A percentile compares a stretch with the other conserved stretches of the same genome.
Conservation (phyloP, 2,113 vertebrate genomes). For the Rhinichthys klamathensis region DNA sequence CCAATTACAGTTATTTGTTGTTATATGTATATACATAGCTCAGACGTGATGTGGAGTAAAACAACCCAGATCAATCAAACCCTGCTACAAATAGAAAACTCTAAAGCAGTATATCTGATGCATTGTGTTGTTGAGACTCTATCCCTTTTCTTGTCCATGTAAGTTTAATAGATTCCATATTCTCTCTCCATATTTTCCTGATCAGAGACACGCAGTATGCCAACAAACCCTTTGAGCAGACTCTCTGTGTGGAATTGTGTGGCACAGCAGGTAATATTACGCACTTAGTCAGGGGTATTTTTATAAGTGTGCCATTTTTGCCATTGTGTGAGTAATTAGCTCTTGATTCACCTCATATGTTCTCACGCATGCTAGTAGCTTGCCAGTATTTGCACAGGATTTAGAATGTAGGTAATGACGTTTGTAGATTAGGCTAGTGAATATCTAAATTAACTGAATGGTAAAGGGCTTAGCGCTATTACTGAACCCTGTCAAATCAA, state of each 20-base stretch:
- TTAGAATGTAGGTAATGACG: neutral
- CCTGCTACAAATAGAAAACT: constrained; percentile 17
- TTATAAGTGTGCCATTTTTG: neutral
- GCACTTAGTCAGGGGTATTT: constrained; percentile 30
- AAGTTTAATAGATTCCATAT: constrained; percentile 11
- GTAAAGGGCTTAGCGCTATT: neutral
- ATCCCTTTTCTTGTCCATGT: constrained; percentile 1
- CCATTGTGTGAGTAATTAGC: neutral
- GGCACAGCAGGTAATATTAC: constrained; percentile 91
- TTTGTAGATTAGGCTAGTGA: neutral
- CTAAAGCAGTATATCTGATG: constrained; percentile 17
- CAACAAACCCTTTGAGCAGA: constrained; percentile 88
- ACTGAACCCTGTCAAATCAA: neutral
- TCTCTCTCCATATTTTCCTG: constrained; percentile 41
- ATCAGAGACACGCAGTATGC: constrained; percentile 73
- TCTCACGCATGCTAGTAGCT: constrained; percentile 34
- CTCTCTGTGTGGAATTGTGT: constrained; percentile 90
- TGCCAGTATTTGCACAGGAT: constrained; percentile 5
- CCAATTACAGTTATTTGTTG: constrained; percentile 50
- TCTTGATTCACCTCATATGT: constrained; percentile 2
- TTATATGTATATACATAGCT: constrained; percentile 12
- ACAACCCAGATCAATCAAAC: constrained; percentile 5
- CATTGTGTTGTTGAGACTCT: constrained; percentile 22
- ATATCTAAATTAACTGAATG: neutral
- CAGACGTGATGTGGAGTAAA: constrained; percentile 17